Percentiles rank a stretch among this genome's conserved stretches.
Conservation (phyloP, 2,797 vertebrate species). For the Brachyalestes nurse region DNA sequence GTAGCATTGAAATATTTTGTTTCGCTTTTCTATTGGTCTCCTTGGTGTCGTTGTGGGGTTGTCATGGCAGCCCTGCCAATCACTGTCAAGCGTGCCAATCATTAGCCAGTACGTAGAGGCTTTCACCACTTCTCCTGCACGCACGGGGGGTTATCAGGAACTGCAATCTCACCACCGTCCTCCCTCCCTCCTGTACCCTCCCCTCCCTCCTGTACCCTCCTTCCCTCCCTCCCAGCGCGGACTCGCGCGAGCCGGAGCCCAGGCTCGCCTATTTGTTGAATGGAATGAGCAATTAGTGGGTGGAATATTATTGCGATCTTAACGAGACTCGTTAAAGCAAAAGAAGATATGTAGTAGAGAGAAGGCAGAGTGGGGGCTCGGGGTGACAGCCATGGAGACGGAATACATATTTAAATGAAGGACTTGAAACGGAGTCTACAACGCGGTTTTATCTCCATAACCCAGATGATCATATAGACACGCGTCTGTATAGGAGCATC, state of each 20-base stretch:
- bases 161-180: conserved; percentile 79
- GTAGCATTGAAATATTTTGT: conserved; percentile 99
- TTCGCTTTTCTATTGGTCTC: conserved; percentile 99
- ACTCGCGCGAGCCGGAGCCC: conserved; percentile 87
- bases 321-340: conserved; percentile 87
- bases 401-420: conserved; percentile 79
- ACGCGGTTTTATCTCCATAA: conserved; percentile 73
- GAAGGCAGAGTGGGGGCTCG: conserved; percentile 73
- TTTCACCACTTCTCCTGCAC: conserved; percentile 92
- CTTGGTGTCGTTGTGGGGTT: conserved; percentile 97
- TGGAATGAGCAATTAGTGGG: conserved; percentile 94
- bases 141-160: conserved; percentile 84
- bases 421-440: conserved; percentile 78
- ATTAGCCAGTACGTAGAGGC: conserved; percentile 98
- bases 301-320: conserved; percentile 92
- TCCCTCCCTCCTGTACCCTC: conserved; percentile 71
- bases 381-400: conserved; percentile 77
- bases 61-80: conserved; percentile 99
- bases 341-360: conserved; percentile 85
- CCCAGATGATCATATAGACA: conserved; percentile 11
- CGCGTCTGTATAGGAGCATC: conserved; percentile 9
- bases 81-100: conserved; percentile 99
- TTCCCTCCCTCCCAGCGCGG: conserved; percentile 76
- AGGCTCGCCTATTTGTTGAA: conserved; percentile 88
- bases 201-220: background rate